Percentiles rank a stretch among this genome's conserved stretches.
phyloP scores from a whole-genome alignment of 2,113 vertebrate genomes.

The Eonycteris spelaea region DNA sequence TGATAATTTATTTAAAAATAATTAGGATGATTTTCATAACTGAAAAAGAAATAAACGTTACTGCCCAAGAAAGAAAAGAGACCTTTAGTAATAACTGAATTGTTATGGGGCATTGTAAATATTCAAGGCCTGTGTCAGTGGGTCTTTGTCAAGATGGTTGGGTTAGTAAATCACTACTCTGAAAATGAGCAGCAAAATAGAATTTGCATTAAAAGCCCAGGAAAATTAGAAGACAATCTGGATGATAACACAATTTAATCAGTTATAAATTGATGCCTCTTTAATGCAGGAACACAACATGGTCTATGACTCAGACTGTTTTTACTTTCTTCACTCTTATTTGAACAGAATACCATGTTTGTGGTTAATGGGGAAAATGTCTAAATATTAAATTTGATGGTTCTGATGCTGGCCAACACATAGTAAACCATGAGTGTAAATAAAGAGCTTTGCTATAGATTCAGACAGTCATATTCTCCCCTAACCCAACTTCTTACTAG shows the following conservation, averaged over 20 bases:
- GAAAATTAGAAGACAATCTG: neutral
- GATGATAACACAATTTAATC: neutral
- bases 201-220: neutral
- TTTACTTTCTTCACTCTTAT: neutral
- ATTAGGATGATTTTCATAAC: neutral
- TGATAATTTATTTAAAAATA: neutral
- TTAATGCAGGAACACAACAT: neutral
- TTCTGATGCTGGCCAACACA: neutral
- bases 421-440: neutral
- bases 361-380: neutral
- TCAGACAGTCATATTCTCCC: neutral
- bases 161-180: neutral
- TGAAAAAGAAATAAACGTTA: neutral
- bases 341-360: neutral
- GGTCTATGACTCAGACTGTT: neutral
- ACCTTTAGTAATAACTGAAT: neutral
- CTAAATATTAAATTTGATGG: neutral
- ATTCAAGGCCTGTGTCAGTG: neutral
- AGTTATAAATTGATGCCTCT: neutral
- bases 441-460: neutral
- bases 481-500: neutral
- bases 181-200: neutral
- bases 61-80: neutral
- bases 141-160: neutral
- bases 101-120: neutral